Base-by-base conservation (phyloP, 2,113 vertebrate species). In the Odocoileus hemionus region DNA sequence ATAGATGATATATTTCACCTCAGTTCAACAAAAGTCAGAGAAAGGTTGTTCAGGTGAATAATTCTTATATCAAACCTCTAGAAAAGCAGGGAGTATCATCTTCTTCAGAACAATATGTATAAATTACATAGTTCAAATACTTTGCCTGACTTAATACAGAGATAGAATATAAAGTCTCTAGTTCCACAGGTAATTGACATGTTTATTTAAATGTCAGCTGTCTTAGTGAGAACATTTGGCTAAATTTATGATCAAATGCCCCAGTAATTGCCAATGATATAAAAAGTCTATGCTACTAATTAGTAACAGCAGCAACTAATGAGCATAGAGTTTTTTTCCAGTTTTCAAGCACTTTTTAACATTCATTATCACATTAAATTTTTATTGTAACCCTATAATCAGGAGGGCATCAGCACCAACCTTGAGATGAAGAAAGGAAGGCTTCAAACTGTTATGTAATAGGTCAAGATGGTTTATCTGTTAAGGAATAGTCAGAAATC, bases 201-300 rank as follows among this genome's bases (percentile, higher is more conserved):
- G 6, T 85, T 97, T 92, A 85, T 61, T 91, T 94, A 96, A 95
- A 93, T 91, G 60, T 94, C 76, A 91, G 28, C 78, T 94, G 28
- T 90, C 57, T 92, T 70, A 85, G 25, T 70, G 80, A 92, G 39
- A 89, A 25, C 58, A 86, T 82, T 92, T 97, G 47, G 26, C 54
- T 70, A 89, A 92, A 94, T 78, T 88, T 88, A 45, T 76, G 19
- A 85, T 91, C 60, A 95, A 54, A 85, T 94, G 25, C 36, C 30
- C 86, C 36, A 85, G 54, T 76, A 94, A 96, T 90, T 90, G 13
- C 58, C 86, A 95, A 3, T 58, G 28, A 11, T 67, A 52, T 28
- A 80, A 97, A 93, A 16, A 54, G 47, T 60, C 47, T 88, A n/a
- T 70, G 36, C 79, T 45, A 82, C 28, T 96, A 96, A 67, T 96